These are phyloP conservation scores for Metellina segmentata DNA, from an alignment of 2,888 invertebrate species.

Conservation along the genomic window DNA sequence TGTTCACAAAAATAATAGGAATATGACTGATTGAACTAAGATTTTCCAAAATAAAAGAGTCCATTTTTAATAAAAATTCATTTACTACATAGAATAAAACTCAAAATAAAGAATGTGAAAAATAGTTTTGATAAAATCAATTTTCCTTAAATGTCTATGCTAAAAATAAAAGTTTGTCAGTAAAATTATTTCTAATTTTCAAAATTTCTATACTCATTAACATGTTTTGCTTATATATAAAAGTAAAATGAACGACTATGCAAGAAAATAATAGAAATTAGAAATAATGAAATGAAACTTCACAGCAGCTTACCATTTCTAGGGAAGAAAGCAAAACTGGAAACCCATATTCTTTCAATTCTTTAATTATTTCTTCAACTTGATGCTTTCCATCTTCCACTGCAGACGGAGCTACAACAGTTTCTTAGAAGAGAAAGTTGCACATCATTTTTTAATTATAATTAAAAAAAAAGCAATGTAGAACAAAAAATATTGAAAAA, in stretches of 20 bases:
- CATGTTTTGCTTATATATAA: not conserved
- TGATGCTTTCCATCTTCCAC: not conserved
- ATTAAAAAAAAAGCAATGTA: too few relatives aligned
- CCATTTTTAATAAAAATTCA: too few relatives aligned
- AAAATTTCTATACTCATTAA: not conserved
- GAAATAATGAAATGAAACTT: not conserved
- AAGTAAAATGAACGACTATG: too few relatives aligned
- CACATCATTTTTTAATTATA: too few relatives aligned
- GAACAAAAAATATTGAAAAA: too few relatives aligned
- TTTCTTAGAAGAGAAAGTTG: constrained; percentile 9
- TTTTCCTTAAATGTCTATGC: too few relatives aligned
- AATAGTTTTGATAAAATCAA: too few relatives aligned
- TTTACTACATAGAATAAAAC: not conserved
- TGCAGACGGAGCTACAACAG: not conserved
- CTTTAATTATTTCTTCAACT: constrained; percentile 19
- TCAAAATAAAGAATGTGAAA: not conserved
- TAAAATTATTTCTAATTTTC: not conserved
- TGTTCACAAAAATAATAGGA: too few relatives aligned
- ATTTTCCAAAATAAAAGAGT: too few relatives aligned
- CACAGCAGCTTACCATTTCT: constrained; percentile 46
- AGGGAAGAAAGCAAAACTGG: constrained; percentile 47
- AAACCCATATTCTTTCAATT: constrained; percentile 38
- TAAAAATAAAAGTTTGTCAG: not conserved
- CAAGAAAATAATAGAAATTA: too few relatives aligned
- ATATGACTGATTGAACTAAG: too few relatives aligned